These are phyloP conservation scores for Trichonephila clavata DNA, from an alignment of 1,140 invertebrate genomes.

Conservation along the genomic window DNA sequence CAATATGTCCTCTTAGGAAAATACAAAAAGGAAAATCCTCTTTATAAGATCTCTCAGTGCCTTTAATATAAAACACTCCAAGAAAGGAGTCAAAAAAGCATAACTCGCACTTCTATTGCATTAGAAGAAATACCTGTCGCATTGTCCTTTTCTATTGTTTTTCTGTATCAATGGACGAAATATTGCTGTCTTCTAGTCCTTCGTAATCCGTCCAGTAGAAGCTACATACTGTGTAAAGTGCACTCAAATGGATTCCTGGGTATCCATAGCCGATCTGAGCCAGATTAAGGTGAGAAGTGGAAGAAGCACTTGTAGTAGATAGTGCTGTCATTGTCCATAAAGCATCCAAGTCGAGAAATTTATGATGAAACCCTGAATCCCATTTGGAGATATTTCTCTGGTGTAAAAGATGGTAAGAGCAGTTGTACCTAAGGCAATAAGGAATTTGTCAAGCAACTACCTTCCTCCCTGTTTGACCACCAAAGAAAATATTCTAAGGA, in stretches of 20 bases:
- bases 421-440: constrained; percentile 56
- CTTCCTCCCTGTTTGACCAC: constrained; percentile 61
- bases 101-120: constrained; percentile 47
- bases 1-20: no score
- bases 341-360: constrained; percentile 61
- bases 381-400: constrained; percentile 70
- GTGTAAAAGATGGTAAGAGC: constrained; percentile 57
- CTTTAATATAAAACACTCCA: constrained; percentile 29
- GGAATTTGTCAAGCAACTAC: background rate
- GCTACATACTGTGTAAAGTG: constrained; percentile 65
- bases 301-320: constrained; percentile 56
- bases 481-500: background rate
- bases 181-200: constrained; percentile 52
- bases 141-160: constrained; percentile 32
- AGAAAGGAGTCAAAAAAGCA: constrained; percentile 42
- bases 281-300: constrained; percentile 62
- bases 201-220: constrained; percentile 59
- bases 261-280: constrained; percentile 58
- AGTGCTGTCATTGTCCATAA: constrained; percentile 75
- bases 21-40: background rate
- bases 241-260: constrained; percentile 71
- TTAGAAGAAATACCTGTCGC: constrained; percentile 49
- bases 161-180: constrained; percentile 43
- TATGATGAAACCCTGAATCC: constrained; percentile 71
- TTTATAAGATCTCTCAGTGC: background rate